phyloP scores from a whole-genome alignment of 2,113 vertebrate genomes.

The Microcebus griseorufus region DNA sequence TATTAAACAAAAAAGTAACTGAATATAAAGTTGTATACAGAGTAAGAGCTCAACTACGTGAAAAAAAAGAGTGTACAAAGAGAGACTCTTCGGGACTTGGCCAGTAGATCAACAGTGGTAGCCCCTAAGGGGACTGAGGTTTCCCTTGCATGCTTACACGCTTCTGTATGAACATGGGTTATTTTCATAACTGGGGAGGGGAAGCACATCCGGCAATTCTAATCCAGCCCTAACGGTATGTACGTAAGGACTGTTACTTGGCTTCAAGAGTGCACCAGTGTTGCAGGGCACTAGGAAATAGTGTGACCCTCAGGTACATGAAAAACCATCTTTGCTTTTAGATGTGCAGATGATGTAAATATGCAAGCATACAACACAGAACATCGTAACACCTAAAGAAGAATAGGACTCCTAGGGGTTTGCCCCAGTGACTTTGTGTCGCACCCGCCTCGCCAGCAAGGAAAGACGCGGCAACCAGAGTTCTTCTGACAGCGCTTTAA shows the following conservation, averaged over 20 bases:
- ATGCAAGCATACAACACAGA: not conserved
- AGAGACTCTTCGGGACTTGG: not conserved
- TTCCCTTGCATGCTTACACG: not conserved
- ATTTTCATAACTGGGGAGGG: not conserved
- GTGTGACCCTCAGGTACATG: not conserved
- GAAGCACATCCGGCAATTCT: not conserved
- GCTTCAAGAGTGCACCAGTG: not conserved
- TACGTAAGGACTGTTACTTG: not conserved
- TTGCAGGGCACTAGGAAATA: not conserved
- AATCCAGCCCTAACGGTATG: not conserved
- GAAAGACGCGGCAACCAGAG: no score
- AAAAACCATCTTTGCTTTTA: not conserved
- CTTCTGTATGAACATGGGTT: not conserved
- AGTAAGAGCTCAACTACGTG: not conserved
- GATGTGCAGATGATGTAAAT: not conserved
- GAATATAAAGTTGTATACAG: not conserved
- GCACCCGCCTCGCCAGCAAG: no score
- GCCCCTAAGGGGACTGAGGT: not conserved
- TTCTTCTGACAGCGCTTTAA: no score
- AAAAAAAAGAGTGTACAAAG: not conserved
- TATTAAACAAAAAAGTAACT: not conserved
- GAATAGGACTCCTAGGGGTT: not conserved
- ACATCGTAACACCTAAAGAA: not conserved
- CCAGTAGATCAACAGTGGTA: not conserved
- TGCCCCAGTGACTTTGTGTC: not conserved